phyloP scores from a whole-genome alignment of 2,113 vertebrate genomes.

The Sakesphorus luctuosus region DNA sequence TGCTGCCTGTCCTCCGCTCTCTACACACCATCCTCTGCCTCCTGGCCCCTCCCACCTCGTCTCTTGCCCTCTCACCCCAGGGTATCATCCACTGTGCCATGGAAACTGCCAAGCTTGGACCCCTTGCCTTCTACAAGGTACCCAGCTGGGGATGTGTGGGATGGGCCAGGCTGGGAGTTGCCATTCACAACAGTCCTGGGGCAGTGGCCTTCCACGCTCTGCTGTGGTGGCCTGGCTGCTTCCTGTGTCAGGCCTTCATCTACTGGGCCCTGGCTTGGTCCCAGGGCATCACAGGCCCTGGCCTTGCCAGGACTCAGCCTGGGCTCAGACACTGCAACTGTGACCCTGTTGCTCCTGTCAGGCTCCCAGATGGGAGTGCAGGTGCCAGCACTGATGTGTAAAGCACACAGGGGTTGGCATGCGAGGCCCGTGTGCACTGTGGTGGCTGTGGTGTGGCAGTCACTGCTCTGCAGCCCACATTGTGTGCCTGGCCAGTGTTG shows the following conservation, averaged over 20 bases:
- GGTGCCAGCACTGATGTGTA: neutral
- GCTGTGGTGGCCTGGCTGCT: neutral
- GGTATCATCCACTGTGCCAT: constrained; percentile 87
- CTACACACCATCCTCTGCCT: fast-evolving
- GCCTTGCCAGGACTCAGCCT: neutral
- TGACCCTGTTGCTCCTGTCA: neutral
- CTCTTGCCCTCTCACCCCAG: constrained; percentile 63
- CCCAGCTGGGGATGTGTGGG: neutral
- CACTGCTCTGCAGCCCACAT: neutral
- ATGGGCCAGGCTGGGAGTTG: fast-evolving
- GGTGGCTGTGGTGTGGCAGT: neutral
- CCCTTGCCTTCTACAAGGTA: constrained; percentile 95
- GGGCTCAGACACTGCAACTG: neutral
- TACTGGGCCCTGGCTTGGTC: fast-evolving
- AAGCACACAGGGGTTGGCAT: neutral
- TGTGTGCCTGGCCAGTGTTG: neutral
- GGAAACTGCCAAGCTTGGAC: constrained; percentile 90
- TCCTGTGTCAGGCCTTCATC: neutral
- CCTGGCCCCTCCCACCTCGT: neutral
- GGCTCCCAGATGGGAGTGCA: neutral
- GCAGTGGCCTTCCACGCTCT: neutral
- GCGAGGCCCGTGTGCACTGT: neutral
- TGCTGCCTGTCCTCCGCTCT: neutral
- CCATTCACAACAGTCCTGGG: neutral
- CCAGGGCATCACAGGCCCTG: fast-evolving